Base-by-base conservation (phyloP, 2,113 vertebrate genomes). In the Toxotes jaculatrix region DNA sequence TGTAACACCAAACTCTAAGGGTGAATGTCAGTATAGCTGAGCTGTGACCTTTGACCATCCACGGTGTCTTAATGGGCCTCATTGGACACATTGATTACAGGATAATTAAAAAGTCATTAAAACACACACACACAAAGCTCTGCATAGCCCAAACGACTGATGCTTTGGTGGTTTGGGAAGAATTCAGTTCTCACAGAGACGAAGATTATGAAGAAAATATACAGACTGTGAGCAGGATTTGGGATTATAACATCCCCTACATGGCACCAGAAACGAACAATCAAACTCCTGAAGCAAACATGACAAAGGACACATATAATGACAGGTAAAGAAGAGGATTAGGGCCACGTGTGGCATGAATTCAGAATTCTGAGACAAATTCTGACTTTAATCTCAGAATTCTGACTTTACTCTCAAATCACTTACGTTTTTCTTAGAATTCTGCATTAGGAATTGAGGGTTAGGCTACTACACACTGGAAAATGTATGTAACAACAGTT, bases 51-150 rank as follows among this genome's bases (percentile, higher is more conserved):
- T 56, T 85, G 74, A 80, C 74, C 73, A 62, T 27, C 40, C 32
- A 56, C 66, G 32, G 17, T 21, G 47, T 11, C 36, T 72, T 83
- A 40, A 65, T 64, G 47, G 19, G 68, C 42, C 82, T 89, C 71
- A 91, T 82, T 79, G 83, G 42, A 61, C 74, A 32, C 60, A 61
- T 11, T 67, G 32, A 86, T 88, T 88, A 64, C 17, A 43, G 70
- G 62, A 43, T 83, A 56, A 91, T 91, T 79, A 85, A 74, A 82
- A 83, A 72, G 74, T 2, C 21, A 74, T n/a, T n/a, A n/a, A 36
- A 23, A 12, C 17, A 64, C 51, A 75, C 56, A 60, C 31, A 62
- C 53, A 67, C 14, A 65, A 9, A 40, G 32, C 61, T 72, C 21
- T 31, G 10, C 53, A 42, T n/a, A 59, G 59, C 3, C 9, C 43